Evolutionary conservation across 2,888 invertebrate species (phyloP).

Genomic region (Magallana nippona): DNA sequence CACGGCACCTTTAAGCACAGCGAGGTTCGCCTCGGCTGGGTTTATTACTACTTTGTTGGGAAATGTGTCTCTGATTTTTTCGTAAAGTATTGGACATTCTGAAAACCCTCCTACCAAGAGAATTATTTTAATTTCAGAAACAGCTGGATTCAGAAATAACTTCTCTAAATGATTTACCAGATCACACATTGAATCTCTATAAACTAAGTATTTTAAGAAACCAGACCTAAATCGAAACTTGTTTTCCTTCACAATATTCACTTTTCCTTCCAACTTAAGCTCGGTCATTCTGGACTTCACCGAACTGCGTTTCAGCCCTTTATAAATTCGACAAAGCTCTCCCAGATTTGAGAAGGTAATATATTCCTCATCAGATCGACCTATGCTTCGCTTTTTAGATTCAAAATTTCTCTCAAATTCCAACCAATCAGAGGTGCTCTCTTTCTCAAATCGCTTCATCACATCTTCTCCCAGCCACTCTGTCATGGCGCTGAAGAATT

Average conservation of each 20-base stretch:
- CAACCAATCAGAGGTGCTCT: constrained; percentile 39
- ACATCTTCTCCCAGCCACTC: constrained; percentile 33
- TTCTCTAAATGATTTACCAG: constrained; percentile 44
- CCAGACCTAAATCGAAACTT: constrained; percentile 42
- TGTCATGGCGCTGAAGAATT: constrained; percentile 39
- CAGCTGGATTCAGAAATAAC: constrained; percentile 37
- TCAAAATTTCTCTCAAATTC: constrained; percentile 50
- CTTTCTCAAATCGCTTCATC: constrained; percentile 39
- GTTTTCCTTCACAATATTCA: constrained; percentile 33
- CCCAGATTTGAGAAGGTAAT: constrained; percentile 21
- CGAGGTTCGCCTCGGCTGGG: constrained; percentile 50
- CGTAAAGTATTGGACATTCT: constrained; percentile 50
- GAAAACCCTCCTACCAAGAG: constrained; percentile 60
- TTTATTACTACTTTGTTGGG: constrained; percentile 38
- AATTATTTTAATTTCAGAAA: constrained; percentile 45
- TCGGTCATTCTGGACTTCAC: not conserved
- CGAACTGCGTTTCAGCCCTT: not conserved
- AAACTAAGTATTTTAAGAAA: constrained; percentile 35
- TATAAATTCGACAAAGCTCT: constrained; percentile 2
- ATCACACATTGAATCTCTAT: constrained; percentile 28
- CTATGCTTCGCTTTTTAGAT: constrained; percentile 45
- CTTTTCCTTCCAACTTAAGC: not conserved
- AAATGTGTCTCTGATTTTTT: constrained; percentile 47
- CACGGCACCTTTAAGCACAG: constrained; percentile 57
- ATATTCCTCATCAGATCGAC: not conserved